Conservation (phyloP, 1,140 invertebrate species). For the Matsumurasca onukii region DNA sequence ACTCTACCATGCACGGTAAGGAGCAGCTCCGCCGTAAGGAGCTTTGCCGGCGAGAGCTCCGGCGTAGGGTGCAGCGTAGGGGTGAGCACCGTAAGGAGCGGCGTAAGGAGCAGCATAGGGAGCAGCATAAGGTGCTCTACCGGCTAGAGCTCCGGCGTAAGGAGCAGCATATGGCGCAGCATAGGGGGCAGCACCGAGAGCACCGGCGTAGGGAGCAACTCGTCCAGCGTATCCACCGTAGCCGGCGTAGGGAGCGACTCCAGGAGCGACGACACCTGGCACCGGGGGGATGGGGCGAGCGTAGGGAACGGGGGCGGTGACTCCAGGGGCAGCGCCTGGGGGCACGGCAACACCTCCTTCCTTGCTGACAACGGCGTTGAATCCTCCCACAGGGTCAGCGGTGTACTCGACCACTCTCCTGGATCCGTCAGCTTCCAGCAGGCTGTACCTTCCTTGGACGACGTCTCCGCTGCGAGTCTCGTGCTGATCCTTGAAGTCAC, state of each 20-base stretch:
- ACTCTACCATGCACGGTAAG: conserved; percentile 15
- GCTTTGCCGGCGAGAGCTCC: conserved; percentile 17
- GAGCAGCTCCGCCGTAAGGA: background rate
- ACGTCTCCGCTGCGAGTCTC: conserved; percentile 41
- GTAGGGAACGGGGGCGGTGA: conserved; percentile 19
- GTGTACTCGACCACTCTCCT: conserved; percentile 44
- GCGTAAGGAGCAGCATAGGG: conserved; percentile 28
- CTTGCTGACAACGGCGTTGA: conserved; percentile 37
- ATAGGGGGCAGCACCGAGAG: background rate
- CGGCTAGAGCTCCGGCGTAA: conserved; percentile 11
- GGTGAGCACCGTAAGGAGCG: conserved; percentile 18
- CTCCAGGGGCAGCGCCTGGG: background rate
- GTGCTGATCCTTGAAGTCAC: conserved; percentile 46
- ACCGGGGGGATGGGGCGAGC: too few species aligned
- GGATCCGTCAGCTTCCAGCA: conserved; percentile 44
- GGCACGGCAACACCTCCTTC: conserved; percentile 21
- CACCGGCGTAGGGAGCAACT: background rate
- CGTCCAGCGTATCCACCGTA: conserved; percentile 10
- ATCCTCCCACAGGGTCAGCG: conserved; percentile 44
- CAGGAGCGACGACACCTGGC: conserved; percentile 21
- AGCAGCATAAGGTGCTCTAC: conserved; percentile 23
- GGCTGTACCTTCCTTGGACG: conserved; percentile 39
- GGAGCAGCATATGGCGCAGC: conserved; percentile 4
- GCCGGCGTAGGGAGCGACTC: conserved; percentile 10
- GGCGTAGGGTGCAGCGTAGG: conserved; percentile 21